Evolutionary conservation across 2,113 vertebrate genomes (phyloP).

Genomic region (Heliornis fulica): DNA sequence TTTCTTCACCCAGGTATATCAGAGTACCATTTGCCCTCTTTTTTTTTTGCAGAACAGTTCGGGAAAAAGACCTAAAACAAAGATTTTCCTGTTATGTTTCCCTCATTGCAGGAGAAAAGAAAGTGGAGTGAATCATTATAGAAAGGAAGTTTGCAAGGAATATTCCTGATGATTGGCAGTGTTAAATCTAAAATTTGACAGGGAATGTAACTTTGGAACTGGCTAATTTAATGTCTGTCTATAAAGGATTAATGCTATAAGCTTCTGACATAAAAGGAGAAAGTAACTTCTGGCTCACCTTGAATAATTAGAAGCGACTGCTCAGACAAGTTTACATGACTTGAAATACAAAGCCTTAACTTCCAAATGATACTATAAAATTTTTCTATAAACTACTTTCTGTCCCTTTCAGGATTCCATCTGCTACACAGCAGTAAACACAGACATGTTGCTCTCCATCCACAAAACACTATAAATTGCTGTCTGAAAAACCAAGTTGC

Average conservation of each 20-base stretch:
- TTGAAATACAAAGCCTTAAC: background rate
- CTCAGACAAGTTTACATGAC: background rate
- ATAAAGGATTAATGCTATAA: background rate
- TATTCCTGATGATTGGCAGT: background rate
- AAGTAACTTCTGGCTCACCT: background rate
- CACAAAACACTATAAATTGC: background rate
- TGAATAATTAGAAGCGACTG: background rate
- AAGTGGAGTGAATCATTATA: background rate
- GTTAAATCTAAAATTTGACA: background rate
- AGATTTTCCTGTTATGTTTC: background rate
- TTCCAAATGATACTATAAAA: background rate
- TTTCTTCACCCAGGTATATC: background rate
- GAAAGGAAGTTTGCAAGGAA: background rate
- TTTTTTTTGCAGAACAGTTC: background rate
- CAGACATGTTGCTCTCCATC: background rate
- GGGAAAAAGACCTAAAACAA: background rate
- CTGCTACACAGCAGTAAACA: background rate
- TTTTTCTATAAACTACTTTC: background rate
- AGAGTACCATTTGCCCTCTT: background rate
- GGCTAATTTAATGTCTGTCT: background rate
- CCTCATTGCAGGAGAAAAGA: background rate
- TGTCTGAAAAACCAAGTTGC: background rate
- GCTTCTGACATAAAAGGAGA: background rate
- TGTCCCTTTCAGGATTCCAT: background rate
- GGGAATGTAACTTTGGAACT: background rate